phyloP scores from a whole-genome alignment of 23 tunicate genomes.

The Styela clava region DNA sequence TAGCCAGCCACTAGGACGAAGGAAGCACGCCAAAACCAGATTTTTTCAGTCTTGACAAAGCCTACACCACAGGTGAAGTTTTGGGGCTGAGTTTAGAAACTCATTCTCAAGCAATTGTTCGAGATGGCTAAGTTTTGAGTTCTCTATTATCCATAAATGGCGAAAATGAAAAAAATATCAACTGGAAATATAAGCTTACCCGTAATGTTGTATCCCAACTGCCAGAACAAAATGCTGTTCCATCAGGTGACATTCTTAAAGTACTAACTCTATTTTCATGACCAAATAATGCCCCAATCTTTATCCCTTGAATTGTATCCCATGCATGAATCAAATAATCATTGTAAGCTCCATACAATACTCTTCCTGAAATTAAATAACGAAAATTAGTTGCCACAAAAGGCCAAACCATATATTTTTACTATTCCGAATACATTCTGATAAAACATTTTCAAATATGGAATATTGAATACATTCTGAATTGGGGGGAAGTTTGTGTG shows the following conservation, averaged over 20 bases:
- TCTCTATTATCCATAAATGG: no score
- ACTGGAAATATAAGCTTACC: no score
- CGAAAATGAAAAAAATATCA: no score
- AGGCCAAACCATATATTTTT: background rate
- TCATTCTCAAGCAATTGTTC: no score
- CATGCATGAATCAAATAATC: conserved; percentile 92
- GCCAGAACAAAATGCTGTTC: conserved; percentile 87
- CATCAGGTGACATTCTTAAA: conserved; percentile 85
- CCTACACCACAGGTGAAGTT: no score
- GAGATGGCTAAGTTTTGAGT: no score
- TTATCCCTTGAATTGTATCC: conserved; percentile 89
- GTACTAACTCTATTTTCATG: conserved; percentile 95
- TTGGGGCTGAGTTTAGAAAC: no score
- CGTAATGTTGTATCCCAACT: conserved; percentile 96
- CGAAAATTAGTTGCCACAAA: background rate
- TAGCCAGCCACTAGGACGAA: no score
- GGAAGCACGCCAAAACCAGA: no score
- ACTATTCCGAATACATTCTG: background rate
- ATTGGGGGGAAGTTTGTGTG: no score
- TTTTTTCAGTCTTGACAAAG: no score
- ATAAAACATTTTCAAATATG: background rate
- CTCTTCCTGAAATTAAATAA: conserved; percentile 45
- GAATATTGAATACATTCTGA: background rate
- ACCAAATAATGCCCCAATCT: conserved; percentile 72
- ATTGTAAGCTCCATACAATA: conserved; percentile 90